These are phyloP conservation scores for Etheostoma cragini DNA, from an alignment of 2,113 vertebrate species.

Conservation along the genomic window DNA sequence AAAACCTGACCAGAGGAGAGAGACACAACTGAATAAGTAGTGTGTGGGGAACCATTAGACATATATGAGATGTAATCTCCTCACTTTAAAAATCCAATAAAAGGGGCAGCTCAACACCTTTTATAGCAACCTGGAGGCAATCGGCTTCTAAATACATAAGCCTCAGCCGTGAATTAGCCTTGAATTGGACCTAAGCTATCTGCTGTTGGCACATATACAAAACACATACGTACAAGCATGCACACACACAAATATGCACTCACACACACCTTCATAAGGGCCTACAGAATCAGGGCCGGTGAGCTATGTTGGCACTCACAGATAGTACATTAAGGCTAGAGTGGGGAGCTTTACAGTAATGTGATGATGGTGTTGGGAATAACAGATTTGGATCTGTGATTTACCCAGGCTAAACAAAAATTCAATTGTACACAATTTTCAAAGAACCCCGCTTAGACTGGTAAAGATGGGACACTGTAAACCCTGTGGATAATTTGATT, in stretches of 20 bases:
- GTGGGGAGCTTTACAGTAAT: conserved; percentile 64
- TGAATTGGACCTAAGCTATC: conserved; percentile 70
- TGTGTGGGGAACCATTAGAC: conserved; percentile 67
- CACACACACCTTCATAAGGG: conserved; percentile 31
- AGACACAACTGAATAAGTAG: conserved; percentile 58
- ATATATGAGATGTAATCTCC: conserved; percentile 68
- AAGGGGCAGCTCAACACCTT: conserved; percentile 76
- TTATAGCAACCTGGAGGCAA: conserved; percentile 75
- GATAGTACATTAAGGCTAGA: conserved; percentile 52
- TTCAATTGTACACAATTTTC: conserved; percentile 63
- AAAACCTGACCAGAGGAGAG: conserved; percentile 57
- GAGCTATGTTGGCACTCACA: conserved; percentile 54
- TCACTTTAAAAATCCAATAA: conserved; percentile 77
- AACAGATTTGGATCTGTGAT: conserved; percentile 63
- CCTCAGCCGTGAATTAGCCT: conserved; percentile 65
- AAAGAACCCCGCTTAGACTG: conserved; percentile 43
- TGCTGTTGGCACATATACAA: conserved; percentile 37
- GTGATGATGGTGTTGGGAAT: conserved; percentile 55
- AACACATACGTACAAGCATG: conserved; percentile 4
- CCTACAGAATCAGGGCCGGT: conserved; percentile 43
- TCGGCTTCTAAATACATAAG: conserved; percentile 71
- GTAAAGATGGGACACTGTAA: conserved; percentile 33
- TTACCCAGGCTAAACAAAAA: conserved; percentile 58
- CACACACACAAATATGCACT: not conserved
- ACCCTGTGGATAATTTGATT: conserved; percentile 59